Evolutionary conservation across 1,140 invertebrate genomes (phyloP), one percentile per base, ranked within the genome.

Genomic region (Drosophila equinoxialis): DNA sequence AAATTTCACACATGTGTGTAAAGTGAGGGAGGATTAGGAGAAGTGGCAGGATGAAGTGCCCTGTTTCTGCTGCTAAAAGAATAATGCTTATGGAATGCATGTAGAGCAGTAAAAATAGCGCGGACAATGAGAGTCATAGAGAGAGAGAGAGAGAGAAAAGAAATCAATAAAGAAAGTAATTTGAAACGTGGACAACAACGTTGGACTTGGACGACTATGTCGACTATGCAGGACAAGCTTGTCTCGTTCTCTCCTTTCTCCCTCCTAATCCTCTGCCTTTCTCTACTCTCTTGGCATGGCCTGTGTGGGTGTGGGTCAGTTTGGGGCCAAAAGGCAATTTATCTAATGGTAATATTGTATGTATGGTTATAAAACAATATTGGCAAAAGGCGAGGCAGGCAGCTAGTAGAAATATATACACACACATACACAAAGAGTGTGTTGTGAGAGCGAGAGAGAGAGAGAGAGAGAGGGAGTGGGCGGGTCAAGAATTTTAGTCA

Each of bases 291-390:
- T 30, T 0, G 30, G 30, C 30, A 30, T 30, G 30, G 30, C 30
- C 30, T 30, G 5, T 30, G 30, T 30, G 30, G 30, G 30, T 30
- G 30, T 14, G 45, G 14, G 45, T 14, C 14, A 48, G 45, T 51
- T 51, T 23, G 45, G 75, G 75, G 71, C 71, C 69, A 71, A 83
- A 85, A 87, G 79, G 84, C 84, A 87, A 87, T 87, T 87, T 87
- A 89, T 87, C 83, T 87, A 87, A 87, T 87, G 83, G 83, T 87
- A 87, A 87, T 87, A 87, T 87, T 87, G 83, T 87, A 89, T 87
- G 83, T 87, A 89, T 83, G 83, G 83, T 79, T 71, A 87, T 87
- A 87, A 87, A 87, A 87, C 84, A 87, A 87, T 87, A 87, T 87
- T 87, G 83, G 83, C 72, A 68, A 87, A 86, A 87, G 82, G 83